phyloP scores from a whole-genome alignment of 2,797 vertebrate species.

The Thalassophryne amazonica region DNA sequence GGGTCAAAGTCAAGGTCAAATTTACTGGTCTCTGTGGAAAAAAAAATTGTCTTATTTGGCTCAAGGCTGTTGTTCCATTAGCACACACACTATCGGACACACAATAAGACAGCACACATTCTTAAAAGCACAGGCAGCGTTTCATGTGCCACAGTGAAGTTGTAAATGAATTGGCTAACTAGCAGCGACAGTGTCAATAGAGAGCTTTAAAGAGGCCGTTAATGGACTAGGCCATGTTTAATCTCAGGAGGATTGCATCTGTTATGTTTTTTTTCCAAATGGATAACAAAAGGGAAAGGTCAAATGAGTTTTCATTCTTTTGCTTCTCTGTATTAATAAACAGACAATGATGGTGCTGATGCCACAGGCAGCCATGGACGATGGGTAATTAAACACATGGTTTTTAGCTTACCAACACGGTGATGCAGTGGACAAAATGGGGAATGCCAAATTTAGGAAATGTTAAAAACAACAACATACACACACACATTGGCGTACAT shows the following conservation, averaged over 20 bases:
- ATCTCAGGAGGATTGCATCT: conserved; percentile 5
- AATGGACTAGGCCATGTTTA: conserved; percentile 5
- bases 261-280: conserved; percentile 2
- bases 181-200: neutral
- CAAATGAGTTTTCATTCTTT: conserved; percentile 1
- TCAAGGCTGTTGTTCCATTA: too few relatives aligned
- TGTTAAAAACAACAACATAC: too few relatives aligned
- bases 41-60: too few relatives aligned
- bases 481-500: too few relatives aligned
- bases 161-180: neutral
- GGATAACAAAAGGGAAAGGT: neutral
- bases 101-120: too few relatives aligned
- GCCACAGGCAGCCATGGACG: neutral
- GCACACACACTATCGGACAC: too few relatives aligned
- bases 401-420: neutral
- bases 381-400: neutral
- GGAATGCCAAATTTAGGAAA: neutral
- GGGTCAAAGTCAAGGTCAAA: too few relatives aligned
- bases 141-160: too few relatives aligned
- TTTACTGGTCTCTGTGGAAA: too few relatives aligned
- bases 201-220: neutral
- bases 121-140: too few relatives aligned
- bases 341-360: neutral
- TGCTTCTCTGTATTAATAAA: neutral
- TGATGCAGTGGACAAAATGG: neutral